Conservation (phyloP, 2,888 invertebrate species). For the Brachylomia viminalis region DNA sequence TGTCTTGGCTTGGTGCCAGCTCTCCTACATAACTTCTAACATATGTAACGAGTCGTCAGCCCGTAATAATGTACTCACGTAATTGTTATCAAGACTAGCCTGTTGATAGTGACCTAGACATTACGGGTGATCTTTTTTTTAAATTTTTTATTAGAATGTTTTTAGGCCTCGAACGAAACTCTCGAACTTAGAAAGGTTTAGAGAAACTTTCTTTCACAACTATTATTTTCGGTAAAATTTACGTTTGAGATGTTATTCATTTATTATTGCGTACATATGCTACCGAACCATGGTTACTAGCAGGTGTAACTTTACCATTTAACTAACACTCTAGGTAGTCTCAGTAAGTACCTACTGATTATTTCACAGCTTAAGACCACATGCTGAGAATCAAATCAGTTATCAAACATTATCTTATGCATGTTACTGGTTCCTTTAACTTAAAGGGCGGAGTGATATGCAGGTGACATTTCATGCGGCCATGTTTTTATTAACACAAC, state of each 20-base stretch:
- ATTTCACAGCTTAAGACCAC: too few species aligned
- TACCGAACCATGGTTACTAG: too few species aligned
- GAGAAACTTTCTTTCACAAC: too few species aligned
- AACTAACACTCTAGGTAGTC: too few species aligned
- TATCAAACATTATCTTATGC: slow-evolving; percentile 6
- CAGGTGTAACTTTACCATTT: too few species aligned
- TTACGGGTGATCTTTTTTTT: slow-evolving; percentile 6
- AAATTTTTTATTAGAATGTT: not conserved
- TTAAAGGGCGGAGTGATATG: slow-evolving; percentile 6
- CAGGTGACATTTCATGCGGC: slow-evolving; percentile 25
- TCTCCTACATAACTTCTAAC: slow-evolving; percentile 20
- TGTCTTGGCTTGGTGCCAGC: slow-evolving; percentile 55
- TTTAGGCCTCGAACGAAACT: too few species aligned
- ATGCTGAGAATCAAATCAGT: too few species aligned
- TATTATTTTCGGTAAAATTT: too few species aligned
- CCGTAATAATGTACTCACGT: slow-evolving; percentile 36
- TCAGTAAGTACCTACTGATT: too few species aligned
- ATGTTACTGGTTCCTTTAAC: not conserved
- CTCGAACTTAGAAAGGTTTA: too few species aligned
- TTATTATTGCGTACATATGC: too few species aligned
- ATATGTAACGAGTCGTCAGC: slow-evolving; percentile 34
- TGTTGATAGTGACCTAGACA: slow-evolving; percentile 62
- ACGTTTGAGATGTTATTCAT: too few species aligned
- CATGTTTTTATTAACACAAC: slow-evolving; percentile 16
- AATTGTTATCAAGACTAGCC: slow-evolving; percentile 44